Base-by-base conservation (phyloP, 2,888 invertebrate species). In the Standfussiana lucernea region DNA sequence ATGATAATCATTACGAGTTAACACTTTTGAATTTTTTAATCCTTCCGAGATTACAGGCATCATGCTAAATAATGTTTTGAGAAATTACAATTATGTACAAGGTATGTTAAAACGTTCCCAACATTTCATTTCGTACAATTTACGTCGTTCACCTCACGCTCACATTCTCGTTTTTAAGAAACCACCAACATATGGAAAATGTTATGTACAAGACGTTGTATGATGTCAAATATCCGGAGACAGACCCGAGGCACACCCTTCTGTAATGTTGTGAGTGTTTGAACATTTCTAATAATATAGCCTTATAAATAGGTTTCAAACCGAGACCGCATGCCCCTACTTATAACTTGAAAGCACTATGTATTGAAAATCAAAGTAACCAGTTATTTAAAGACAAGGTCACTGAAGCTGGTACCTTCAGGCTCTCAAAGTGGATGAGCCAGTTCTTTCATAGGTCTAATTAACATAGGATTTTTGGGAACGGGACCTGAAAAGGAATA, bases 141-240 rank as follows among this genome's bases (percentile, higher is more conserved):
- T 21, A 73, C 45, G 32, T 47, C 32, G 32, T 56, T 21, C 65
- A 47, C 61, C 56, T 53, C 11, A 28, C 35, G 8, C 45, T 61
- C 2, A 35, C 37, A 21, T 77, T 40, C 67, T 71, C 67, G 59
- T 45, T 78, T 64, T 73, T 35, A n/a, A 70, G 82, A 78, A 81
- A 73, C 78, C 70, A 24, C 24, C 53, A 74, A 82, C 74, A 79
- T 64, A 78, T 71, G 78, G 74, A 75, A 82, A 71, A 68, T 82
- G 45, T 79, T 71, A 66, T 66, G 40, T 73, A 61, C 65, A 59
- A 74, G 59, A 59, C 32, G 47, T 50, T 37, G 50, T 40, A 56
- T 82, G 82, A 82, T 70, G 79, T 82, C 79, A 82, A 56, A 74
- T 71, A 74, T 82, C 78, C 79, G 67, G 56, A 78, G 74, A 67